Evolutionary conservation across 2,888 invertebrate species (phyloP).

Genomic region (Cheilosia soror): DNA sequence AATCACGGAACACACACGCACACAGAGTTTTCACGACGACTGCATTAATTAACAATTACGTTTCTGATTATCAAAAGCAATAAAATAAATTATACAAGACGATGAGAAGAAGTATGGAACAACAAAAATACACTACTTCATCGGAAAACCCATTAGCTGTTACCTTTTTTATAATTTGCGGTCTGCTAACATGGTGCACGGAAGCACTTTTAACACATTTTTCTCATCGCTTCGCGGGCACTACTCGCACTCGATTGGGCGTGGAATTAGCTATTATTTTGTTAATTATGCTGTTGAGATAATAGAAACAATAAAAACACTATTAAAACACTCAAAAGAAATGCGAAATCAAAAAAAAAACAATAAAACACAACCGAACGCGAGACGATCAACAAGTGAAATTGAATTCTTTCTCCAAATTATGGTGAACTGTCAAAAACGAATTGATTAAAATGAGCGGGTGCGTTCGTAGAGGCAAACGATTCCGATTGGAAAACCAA

Average conservation of each 20-base stretch:
- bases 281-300: slow-evolving; percentile 20
- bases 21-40: slow-evolving; percentile 40
- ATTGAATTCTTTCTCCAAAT: slow-evolving; percentile 48
- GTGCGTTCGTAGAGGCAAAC: slow-evolving; percentile 42
- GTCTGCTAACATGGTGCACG: slow-evolving; percentile 71
- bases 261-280: neutral
- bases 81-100: slow-evolving; percentile 60
- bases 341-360: slow-evolving; percentile 46
- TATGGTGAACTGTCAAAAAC: slow-evolving; percentile 56
- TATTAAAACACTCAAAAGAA: slow-evolving; percentile 39
- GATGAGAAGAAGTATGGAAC: slow-evolving; percentile 4
- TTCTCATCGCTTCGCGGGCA: slow-evolving; percentile 40
- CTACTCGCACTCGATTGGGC: slow-evolving; percentile 7
- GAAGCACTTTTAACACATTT: slow-evolving; percentile 61
- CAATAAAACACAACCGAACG: slow-evolving; percentile 51
- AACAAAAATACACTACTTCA: slow-evolving; percentile 25
- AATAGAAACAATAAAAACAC: slow-evolving; percentile 23
- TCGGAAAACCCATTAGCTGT: slow-evolving; percentile 57
- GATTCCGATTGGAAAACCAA: neutral
- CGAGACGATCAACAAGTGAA: slow-evolving; percentile 67
- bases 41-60: slow-evolving; percentile 74
- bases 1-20: slow-evolving; percentile 32
- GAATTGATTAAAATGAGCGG: slow-evolving; percentile 34
- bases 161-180: slow-evolving; percentile 70
- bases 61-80: slow-evolving; percentile 63